phyloP scores from a whole-genome alignment of 2,888 invertebrate species.

The Drosophila suboccidentalis region DNA sequence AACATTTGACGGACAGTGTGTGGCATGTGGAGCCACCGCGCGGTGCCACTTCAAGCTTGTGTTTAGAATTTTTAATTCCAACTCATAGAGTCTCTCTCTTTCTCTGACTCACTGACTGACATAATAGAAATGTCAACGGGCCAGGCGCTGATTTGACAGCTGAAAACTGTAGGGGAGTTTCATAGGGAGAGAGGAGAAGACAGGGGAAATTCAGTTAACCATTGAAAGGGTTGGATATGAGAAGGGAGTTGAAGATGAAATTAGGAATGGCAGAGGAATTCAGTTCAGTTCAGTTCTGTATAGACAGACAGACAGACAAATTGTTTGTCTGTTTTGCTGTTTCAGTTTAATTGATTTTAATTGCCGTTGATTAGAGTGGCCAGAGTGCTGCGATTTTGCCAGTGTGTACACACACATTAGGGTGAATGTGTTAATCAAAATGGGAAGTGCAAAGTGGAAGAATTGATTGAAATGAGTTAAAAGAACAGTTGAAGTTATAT shows the following conservation, averaged over 20 bases:
- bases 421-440: conserved; percentile 43
- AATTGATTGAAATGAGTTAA: conserved; percentile 22
- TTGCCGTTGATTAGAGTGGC: conserved; percentile 70
- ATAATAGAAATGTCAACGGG: conserved; percentile 81
- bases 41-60: conserved; percentile 34
- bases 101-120: conserved; percentile 78
- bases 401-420: conserved; percentile 7
- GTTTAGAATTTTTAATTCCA: conserved; percentile 70
- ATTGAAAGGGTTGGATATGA: conserved; percentile 2
- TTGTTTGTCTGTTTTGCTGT: conserved; percentile 61
- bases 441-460: conserved; percentile 28
- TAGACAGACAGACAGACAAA: conserved; percentile 20
- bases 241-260: conserved; percentile 2
- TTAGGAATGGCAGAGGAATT: not conserved
- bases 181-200: not conserved
- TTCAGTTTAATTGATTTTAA: conserved; percentile 76
- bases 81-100: conserved; percentile 12
- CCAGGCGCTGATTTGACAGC: conserved; percentile 71
- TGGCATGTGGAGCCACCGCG: conserved; percentile 21
- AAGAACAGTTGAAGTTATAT: conserved; percentile 7
- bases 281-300: not conserved
- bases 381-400: conserved; percentile 47
- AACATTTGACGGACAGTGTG: conserved; percentile 63
- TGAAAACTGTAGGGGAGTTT: conserved; percentile 12
- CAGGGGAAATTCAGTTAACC: conserved; percentile 10